phyloP scores from a whole-genome alignment of 2,888 invertebrate genomes.

The Tiphia femorata region DNA sequence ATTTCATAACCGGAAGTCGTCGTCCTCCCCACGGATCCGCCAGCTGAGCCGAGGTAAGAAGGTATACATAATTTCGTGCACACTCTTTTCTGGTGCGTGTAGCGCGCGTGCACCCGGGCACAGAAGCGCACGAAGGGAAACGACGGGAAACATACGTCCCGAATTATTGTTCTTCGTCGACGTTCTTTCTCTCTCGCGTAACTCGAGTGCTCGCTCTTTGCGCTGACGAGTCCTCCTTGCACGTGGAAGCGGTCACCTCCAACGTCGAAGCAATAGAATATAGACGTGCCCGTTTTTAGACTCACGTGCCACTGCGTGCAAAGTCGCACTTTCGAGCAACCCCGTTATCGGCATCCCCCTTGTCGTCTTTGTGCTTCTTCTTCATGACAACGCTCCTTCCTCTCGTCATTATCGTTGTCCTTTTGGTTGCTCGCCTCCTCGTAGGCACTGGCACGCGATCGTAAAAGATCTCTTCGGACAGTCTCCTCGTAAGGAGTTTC shows the following conservation, averaged over 20 bases:
- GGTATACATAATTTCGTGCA: slow-evolving; percentile 1
- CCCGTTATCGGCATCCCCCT: no score
- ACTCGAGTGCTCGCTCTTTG: neutral
- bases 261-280: slow-evolving; percentile 9
- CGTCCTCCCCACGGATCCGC: slow-evolving; percentile 6
- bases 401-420: no score
- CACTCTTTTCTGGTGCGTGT: neutral
- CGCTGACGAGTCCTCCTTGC: slow-evolving; percentile 30
- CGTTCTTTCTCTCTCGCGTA: slow-evolving; percentile 33
- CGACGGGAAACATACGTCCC: slow-evolving; percentile 39
- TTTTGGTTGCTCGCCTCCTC: neutral
- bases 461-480: no score
- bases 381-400: no score
- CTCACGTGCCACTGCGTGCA: slow-evolving; percentile 26
- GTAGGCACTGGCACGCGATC: slow-evolving; percentile 20
- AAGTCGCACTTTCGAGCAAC: slow-evolving; percentile 10
- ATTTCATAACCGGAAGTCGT: slow-evolving; percentile 20
- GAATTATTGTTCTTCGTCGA: slow-evolving; percentile 36
- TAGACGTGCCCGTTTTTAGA: slow-evolving; percentile 16
- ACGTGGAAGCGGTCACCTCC: slow-evolving; percentile 10
- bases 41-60: slow-evolving; percentile 10
- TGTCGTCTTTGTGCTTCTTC: no score
- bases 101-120: no score
- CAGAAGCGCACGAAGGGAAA: no score
- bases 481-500: no score